These are phyloP conservation scores for Zophobas morio DNA, from an alignment of 1,140 invertebrate species.

Conservation along the genomic window DNA sequence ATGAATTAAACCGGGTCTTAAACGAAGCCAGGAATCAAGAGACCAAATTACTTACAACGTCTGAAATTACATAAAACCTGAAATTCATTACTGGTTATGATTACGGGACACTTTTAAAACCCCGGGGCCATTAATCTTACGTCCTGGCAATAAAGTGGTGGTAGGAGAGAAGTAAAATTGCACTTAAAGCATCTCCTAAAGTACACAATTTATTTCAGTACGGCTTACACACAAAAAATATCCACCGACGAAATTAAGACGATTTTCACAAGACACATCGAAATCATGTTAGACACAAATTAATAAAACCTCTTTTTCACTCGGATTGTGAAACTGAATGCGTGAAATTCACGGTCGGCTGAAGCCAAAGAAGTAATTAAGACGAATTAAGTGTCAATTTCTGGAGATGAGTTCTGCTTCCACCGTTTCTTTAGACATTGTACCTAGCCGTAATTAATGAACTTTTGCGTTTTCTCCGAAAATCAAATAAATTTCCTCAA, in stretches of 20 bases:
- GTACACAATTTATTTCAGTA: not conserved
- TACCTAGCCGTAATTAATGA: constrained; percentile 16
- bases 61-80: not conserved
- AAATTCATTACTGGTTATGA: constrained; percentile 5
- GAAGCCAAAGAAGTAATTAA: constrained; percentile 17
- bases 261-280: not conserved
- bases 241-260: not conserved
- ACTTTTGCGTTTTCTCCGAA: not conserved
- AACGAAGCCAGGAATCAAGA: too few relatives aligned
- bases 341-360: constrained; percentile 9
- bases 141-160: not conserved
- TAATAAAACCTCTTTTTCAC: constrained; percentile 1
- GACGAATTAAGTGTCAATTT: constrained; percentile 29
- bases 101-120: constrained; percentile 10
- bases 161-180: constrained; percentile 5
- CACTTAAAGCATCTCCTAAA: not conserved
- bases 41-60: not conserved
- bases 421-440: not conserved
- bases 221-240: not conserved
- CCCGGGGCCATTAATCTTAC: constrained; percentile 4
- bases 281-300: not conserved
- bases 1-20: too few relatives aligned
- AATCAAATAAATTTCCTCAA: constrained; percentile 5
- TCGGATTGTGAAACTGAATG: not conserved
- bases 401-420: constrained; percentile 16